phyloP scores from a whole-genome alignment of 2,113 vertebrate genomes.

The Merops nubicus region DNA sequence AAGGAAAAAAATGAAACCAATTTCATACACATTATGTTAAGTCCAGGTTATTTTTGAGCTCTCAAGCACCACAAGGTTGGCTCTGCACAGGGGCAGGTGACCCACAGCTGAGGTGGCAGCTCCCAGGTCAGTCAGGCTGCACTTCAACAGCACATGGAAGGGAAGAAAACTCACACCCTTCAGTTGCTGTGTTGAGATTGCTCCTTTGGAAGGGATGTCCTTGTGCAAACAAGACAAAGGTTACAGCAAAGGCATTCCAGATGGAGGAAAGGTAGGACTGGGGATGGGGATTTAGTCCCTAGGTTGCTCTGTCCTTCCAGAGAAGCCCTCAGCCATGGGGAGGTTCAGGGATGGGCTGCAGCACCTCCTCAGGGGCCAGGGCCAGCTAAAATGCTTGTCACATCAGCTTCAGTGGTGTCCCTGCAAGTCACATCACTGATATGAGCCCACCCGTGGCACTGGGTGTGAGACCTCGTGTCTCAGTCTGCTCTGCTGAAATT shows the following conservation, averaged over 20 bases:
- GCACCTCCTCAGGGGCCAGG: background rate
- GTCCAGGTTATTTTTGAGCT: background rate
- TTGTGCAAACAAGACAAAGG: background rate
- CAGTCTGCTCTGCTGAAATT: background rate
- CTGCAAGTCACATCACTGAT: background rate
- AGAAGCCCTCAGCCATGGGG: background rate
- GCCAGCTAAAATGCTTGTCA: background rate
- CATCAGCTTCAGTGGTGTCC: background rate
- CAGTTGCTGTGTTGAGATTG: no score
- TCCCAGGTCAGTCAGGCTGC: background rate
- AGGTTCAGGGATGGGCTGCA: background rate
- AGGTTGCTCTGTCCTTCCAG: background rate
- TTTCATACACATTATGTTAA: background rate
- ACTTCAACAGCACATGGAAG: background rate
- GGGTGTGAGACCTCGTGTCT: background rate
- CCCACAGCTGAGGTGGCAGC: no score
- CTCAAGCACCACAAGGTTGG: background rate
- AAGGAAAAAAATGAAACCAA: background rate
- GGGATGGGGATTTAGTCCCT: background rate
- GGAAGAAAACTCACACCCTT: background rate
- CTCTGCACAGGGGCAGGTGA: background rate
- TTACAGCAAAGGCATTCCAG: background rate
- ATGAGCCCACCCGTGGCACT: rapidly evolving
- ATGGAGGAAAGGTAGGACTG: background rate
- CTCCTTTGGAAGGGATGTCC: background rate